Base-by-base conservation (phyloP, 2,113 vertebrate species). In the Bothrops jararaca region DNA sequence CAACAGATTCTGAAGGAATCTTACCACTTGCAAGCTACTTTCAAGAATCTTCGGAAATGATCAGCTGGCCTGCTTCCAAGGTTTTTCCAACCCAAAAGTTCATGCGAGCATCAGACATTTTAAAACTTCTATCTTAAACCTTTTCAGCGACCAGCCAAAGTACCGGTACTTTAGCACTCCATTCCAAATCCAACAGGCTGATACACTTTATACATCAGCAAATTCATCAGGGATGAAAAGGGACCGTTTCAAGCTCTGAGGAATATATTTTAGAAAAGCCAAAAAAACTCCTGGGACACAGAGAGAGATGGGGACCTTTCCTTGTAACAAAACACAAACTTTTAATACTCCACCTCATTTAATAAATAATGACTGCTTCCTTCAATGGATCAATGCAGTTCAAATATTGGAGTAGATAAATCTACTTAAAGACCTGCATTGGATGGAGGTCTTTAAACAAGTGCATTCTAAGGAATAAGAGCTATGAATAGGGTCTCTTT, bases 91-190 rank as follows among this genome's bases (percentile, higher is more conserved):
- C 64, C 53, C 58, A 93, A 57, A 29, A 5, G 12, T 93, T 18
- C 53, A 94, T 94, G 56, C 89, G 91, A 92, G 86, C 86, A 42
- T 18, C 53, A 64, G 64, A 95, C 54, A 2, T 88, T 93, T 50
- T 22, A 89, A 90, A 93, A 94, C 29, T 53, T 52, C 13, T 39
- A 39, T 89, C 48, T 86, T 92, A 91, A 91, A 13, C 86, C 89
- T 96, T 50, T 93, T 89, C 80, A 90, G 69, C 64, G 1, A 94
- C 42, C 74, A 56, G 3, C 92, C 93, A 50, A 90, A 54, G 7
- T 57, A n/a, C n/a, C n/a, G n/a, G n/a, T n/a, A 54, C 92, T 95
- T 92, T 95, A 88, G 90, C 91, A 94, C 93, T 48, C 96, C 87
- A 80, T 45, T 94, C 93, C 95, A 88, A 56, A 93, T 92, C 94